Evolutionary conservation across 2,888 invertebrate genomes (phyloP), one percentile per base, ranked within the genome.

Genomic region (Lottia gigantea): DNA sequence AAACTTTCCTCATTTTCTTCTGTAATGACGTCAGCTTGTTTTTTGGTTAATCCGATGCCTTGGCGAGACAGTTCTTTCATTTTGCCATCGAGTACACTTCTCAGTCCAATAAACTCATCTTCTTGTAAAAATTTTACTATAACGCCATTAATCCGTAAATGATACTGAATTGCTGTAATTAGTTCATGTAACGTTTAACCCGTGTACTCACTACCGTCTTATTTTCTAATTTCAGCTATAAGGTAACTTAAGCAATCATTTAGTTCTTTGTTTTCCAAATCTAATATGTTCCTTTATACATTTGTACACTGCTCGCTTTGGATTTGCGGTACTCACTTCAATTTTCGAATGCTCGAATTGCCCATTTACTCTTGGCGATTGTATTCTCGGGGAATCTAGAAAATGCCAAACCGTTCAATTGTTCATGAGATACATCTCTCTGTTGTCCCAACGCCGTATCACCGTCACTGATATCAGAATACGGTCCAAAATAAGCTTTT

Each of bases 1-100:
- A 64, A 46, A 64, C 46, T 64, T 16, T 64, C 46, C 40, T 64
- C 64, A 46, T 64, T 46, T 19, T 64, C 46, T 45, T 40, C 45
- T 23, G 46, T 40, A n/a, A 64, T 64, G 23, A 64, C 45, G 46
- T 64, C 45, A 40, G 64, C 23, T 46, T 45, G 31, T 64, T 64
- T 64, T 19, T 46, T 64, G 64, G 14, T 45, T 23, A 46, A 46
- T 45, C 64, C 64, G 40, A 64, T 45, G 23, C 64, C 64, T 25
- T n/a, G 45, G n/a, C 19, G 23, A 45, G 46, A 64, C 16, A 46
- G 45, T 64, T 64, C 46, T 45, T 64, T 64, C 64, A 64, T 64
- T 46, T 45, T 46, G 63, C 31, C 63, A 40, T 63, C 63, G 26
- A 63, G 40, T 63, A 26, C 63, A 31, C 63, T 26, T 63, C 26